These are phyloP conservation scores for Drosophila yakuba DNA, from an alignment of 1,140 invertebrate species.

Conservation along the genomic window DNA sequence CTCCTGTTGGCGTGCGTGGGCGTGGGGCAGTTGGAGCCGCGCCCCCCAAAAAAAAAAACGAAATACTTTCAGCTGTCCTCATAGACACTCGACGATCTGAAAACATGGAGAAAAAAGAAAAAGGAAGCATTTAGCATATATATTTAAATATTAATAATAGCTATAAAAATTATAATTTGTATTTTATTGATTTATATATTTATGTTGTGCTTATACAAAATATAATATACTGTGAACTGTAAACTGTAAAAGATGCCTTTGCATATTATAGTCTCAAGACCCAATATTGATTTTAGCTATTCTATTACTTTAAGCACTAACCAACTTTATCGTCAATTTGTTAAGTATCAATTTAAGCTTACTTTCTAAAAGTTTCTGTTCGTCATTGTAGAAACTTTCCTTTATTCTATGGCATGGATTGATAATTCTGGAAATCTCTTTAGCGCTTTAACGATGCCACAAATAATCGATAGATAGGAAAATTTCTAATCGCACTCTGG, in stretches of 20 bases:
- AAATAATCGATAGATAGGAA: slow-evolving; percentile 35
- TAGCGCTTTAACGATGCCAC: slow-evolving; percentile 6
- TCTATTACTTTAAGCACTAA: no score
- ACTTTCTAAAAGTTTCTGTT: not conserved
- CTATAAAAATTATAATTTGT: no score
- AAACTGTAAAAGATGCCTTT: no score
- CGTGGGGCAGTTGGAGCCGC: slow-evolving; percentile 27
- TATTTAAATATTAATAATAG: not conserved
- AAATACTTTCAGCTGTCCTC: slow-evolving; percentile 37
- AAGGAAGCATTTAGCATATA: not conserved
- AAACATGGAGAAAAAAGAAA: not conserved
- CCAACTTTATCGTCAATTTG: not conserved
- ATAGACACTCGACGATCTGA: slow-evolving; percentile 43
- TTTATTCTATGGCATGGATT: not conserved
- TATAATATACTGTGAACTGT: no score
- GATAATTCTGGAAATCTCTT: slow-evolving; percentile 1
- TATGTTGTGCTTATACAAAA: no score
- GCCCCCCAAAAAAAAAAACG: slow-evolving; percentile 38
- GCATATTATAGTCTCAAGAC: no score
- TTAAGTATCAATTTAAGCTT: not conserved
- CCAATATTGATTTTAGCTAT: no score
- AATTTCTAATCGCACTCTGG: slow-evolving; percentile 24
- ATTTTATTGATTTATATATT: no score
- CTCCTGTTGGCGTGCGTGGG: slow-evolving; percentile 25
- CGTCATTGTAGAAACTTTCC: not conserved